Percentiles rank a stretch among this genome's conserved stretches.
Conservation (phyloP, 1,140 invertebrate genomes). For the Cyrtorhinus lividipennis region DNA sequence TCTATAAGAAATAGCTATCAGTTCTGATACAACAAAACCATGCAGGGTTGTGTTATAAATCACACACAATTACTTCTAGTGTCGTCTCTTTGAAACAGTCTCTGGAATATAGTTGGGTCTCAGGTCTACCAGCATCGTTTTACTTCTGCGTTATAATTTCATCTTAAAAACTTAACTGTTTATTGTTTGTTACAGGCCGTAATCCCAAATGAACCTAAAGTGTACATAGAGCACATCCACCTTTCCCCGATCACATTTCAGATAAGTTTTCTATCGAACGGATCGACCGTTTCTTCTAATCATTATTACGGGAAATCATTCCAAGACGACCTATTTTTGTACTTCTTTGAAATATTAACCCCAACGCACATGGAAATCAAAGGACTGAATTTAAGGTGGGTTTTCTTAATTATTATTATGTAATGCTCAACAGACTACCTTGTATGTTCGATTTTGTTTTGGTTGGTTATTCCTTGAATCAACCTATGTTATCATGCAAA, state of each 20-base stretch:
- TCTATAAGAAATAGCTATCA: no score
- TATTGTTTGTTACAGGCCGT: conserved; percentile 11
- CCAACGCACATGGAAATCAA: conserved; percentile 46
- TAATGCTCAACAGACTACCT: neutral
- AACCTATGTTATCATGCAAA: no score
- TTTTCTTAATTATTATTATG: conserved; percentile 9
- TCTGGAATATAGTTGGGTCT: neutral
- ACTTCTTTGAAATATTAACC: conserved; percentile 44
- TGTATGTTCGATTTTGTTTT: no score
- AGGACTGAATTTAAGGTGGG: conserved; percentile 45
- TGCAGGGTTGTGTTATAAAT: no score
- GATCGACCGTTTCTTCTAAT: conserved; percentile 27
- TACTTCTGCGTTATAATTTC: neutral
- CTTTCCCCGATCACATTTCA: conserved; percentile 50
- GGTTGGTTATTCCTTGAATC: no score
- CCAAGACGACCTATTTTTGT: conserved; percentile 34
- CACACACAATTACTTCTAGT: no score
- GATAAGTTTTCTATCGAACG: conserved; percentile 50
- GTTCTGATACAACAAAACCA: no score
- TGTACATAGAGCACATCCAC: conserved; percentile 48
- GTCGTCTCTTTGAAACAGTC: neutral
- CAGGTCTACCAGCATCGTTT: neutral
- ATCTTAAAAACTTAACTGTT: neutral
- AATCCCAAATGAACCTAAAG: conserved; percentile 14
- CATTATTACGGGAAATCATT: conserved; percentile 25